Evolutionary conservation across 2,888 invertebrate genomes (phyloP).

Genomic region (Callyntrura sp.): DNA sequence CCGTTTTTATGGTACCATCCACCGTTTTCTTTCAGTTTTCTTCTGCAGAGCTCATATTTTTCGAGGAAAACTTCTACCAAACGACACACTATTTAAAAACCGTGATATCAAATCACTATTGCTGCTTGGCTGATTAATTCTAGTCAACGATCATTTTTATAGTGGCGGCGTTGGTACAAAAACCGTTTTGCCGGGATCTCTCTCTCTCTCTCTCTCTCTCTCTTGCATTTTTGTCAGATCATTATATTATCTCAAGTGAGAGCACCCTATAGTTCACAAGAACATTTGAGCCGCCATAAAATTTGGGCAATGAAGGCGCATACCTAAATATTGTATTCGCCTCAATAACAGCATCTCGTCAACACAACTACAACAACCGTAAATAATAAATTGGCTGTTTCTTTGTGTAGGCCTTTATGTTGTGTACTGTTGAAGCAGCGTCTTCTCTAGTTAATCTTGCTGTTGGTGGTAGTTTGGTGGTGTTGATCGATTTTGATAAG

Average conservation of each 20-base stretch:
- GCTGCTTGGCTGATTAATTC: neutral
- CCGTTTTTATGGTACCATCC: too few species aligned
- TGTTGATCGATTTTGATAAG: constrained; percentile 75
- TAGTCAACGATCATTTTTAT: constrained; percentile 18
- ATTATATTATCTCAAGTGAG: constrained; percentile 21
- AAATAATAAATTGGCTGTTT: constrained; percentile 62
- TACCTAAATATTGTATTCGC: neutral
- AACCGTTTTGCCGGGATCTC: too few species aligned
- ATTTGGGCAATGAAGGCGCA: neutral
- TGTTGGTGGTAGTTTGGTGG: constrained; percentile 29
- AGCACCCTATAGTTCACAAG: constrained; percentile 9
- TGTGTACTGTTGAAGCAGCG: too few species aligned
- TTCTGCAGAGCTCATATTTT: too few species aligned
- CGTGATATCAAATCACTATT: neutral
- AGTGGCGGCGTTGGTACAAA: constrained; percentile 19
- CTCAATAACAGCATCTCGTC: neutral
- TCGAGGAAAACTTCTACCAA: neutral
- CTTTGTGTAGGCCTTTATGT: too few species aligned
- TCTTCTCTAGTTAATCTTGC: too few species aligned
- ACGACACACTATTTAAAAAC: neutral
- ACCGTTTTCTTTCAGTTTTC: neutral
- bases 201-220: too few species aligned
- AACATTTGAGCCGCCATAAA: constrained; percentile 8
- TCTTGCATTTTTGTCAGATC: too few species aligned
- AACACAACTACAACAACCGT: too few species aligned